Evolutionary conservation across 1,140 invertebrate genomes (phyloP), one percentile per base, ranked within the genome.

Genomic region (Trachelipus rathkii): DNA sequence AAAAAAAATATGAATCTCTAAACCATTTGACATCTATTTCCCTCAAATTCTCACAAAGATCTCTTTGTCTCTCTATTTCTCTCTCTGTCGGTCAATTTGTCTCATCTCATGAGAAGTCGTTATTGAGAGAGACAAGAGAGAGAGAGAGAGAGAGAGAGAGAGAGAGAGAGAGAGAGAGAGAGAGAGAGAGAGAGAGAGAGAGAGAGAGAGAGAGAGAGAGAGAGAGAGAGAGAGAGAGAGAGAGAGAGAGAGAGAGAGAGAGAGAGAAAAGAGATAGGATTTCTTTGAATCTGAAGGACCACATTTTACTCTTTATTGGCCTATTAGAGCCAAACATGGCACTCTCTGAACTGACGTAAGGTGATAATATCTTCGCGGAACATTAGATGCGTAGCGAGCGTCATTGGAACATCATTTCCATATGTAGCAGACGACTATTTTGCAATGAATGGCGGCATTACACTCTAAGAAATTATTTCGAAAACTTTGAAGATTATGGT

Each of bases 281-380:
- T 60, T 60, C 50, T 60, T 60, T 60, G 50, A 60, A 60, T 60
- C 50, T 60, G 50, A 60, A 60, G 50, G 50, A 19, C 50, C 50
- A 60, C 50, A 60, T 60, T 60, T 60, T 19, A 60, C 50, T 60
- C 50, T 60, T 60, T 60, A 60, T 60, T 60, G 50, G 50, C 50
- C 50, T 60, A 60, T 60, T 60, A 60, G 50, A 60, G 50, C 11
- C 50, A 19, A 60, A 60, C 33, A 60, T 60, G 50, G 50, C 50
- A 60, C 50, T 60, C 11, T 2, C 19, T 60, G 11, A 19, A 15
- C 50, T 60, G 50, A 60, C 19, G 50, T 60, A 60, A 60, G 19
- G 50, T 60, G 50, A 60, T 60, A 60, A 60, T 60, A 60, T 60
- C 50, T 60, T 60, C 19, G 1, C 50, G 19, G 50, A 60, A 19